Percentiles rank a stretch among this genome's conserved stretches.
phyloP scores from a whole-genome alignment of 2,797 vertebrate species.

The Sebastes taczanowskii region DNA sequence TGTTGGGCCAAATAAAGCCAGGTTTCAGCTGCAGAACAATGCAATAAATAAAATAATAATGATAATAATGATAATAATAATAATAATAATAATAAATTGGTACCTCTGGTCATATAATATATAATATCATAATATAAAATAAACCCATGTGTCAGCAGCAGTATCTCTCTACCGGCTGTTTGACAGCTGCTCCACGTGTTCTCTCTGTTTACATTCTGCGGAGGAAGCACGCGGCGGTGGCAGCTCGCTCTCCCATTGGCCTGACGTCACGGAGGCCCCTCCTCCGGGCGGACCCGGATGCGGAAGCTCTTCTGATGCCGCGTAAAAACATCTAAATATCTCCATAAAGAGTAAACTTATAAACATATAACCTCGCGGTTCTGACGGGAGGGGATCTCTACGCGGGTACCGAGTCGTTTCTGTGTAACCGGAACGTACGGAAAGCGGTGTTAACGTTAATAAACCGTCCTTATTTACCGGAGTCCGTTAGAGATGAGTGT shows the following conservation, averaged over 20 bases:
- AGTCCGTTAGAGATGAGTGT: neutral
- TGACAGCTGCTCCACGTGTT: constrained; percentile 70
- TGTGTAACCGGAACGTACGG: constrained; percentile 73
- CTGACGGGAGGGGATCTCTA: accelerated
- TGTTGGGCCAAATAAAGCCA: no score
- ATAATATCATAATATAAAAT: neutral
- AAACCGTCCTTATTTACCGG: neutral
- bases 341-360: accelerated
- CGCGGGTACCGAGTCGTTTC: constrained; percentile 16
- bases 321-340: constrained; percentile 15
- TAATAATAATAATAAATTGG: neutral
- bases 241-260: constrained; percentile 72
- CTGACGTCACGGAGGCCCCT: constrained; percentile 21
- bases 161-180: neutral
- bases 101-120: neutral
- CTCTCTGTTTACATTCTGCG: constrained; percentile 81
- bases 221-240: constrained; percentile 71
- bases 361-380: accelerated
- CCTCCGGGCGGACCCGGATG: constrained; percentile 50
- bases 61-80: no score
- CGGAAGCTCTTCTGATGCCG: constrained; percentile 39
- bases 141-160: neutral
- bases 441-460: constrained; percentile 51
- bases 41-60: neutral
- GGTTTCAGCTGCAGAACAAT: neutral